These are phyloP conservation scores for Platichthys flesus DNA, from an alignment of 2,113 vertebrate genomes.

Conservation along the genomic window DNA sequence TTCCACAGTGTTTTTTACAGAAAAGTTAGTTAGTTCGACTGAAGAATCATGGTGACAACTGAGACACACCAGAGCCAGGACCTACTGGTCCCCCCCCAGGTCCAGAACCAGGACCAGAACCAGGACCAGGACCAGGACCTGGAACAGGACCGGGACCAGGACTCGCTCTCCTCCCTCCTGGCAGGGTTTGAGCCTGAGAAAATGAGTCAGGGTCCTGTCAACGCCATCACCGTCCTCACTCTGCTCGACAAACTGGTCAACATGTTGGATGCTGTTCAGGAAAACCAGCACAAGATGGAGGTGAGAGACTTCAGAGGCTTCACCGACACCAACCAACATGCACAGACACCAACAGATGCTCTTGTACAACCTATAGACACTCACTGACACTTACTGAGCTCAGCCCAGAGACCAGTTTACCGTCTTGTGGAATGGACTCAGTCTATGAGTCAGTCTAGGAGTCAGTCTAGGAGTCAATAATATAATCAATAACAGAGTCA, in stretches of 20 bases:
- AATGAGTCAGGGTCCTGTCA: constrained; percentile 84
- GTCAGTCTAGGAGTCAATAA: too few relatives aligned
- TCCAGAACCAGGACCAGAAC: constrained; percentile 61
- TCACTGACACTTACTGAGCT: not conserved
- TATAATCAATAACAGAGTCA: too few relatives aligned
- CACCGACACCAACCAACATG: not conserved
- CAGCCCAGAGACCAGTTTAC: too few relatives aligned
- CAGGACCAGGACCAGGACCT: constrained; percentile 61
- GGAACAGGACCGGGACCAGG: constrained; percentile 59
- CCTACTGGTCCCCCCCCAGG: constrained; percentile 75
- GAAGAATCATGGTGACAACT: constrained; percentile 67
- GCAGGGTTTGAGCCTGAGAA: constrained; percentile 47
- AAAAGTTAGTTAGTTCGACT: constrained; percentile 18
- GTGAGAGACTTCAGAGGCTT: constrained; percentile 41
- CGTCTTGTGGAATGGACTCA: too few relatives aligned
- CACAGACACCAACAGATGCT: too few relatives aligned
- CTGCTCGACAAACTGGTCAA: constrained; percentile 94
- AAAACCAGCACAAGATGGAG: constrained; percentile 94
- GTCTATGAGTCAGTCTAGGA: too few relatives aligned
- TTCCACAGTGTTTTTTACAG: constrained; percentile 1
- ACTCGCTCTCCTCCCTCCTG: constrained; percentile 23
- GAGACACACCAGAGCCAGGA: constrained; percentile 80
- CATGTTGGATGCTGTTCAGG: constrained; percentile 93
- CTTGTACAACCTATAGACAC: too few relatives aligned
- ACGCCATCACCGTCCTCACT: constrained; percentile 93